These are phyloP conservation scores for Pyrrhosoma nymphula DNA, from an alignment of 2,888 invertebrate genomes.

Conservation along the genomic window DNA sequence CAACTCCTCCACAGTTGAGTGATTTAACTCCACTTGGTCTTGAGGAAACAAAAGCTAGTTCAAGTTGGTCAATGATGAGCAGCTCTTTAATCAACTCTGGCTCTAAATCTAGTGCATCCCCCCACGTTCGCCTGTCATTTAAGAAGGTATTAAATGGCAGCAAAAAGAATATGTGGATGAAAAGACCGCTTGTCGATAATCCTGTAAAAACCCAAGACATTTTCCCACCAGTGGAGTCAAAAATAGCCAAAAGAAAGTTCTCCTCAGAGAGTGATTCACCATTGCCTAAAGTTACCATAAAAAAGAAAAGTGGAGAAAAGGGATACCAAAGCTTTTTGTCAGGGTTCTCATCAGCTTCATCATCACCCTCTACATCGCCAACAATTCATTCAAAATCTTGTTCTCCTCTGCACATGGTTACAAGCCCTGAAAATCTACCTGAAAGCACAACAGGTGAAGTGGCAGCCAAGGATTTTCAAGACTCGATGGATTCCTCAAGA, in stretches of 20 bases:
- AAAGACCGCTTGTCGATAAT: neutral
- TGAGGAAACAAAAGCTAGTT: neutral
- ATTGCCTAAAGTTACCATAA: constrained; percentile 50
- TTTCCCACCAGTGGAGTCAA: neutral
- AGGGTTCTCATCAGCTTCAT: constrained; percentile 47
- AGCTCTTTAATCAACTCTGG: neutral
- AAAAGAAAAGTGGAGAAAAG: constrained; percentile 42
- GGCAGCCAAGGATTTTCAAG: neutral
- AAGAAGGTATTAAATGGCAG: constrained; percentile 30
- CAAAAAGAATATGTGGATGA: constrained; percentile 50
- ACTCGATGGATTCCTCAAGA: neutral
- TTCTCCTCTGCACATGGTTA: neutral
- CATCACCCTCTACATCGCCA: constrained; percentile 20
- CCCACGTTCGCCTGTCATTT: constrained; percentile 19
- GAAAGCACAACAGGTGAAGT: neutral
- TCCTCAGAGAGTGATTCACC: constrained; percentile 5
- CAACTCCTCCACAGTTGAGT: no score
- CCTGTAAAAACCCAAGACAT: neutral
- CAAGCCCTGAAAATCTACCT: neutral
- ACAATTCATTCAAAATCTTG: neutral
- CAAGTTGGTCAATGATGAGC: neutral
- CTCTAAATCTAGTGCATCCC: neutral
- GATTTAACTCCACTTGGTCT: neutral
- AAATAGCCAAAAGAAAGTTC: neutral
- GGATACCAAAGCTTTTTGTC: constrained; percentile 62